A percentile compares a stretch with the other conserved stretches of the same genome.
phyloP scores from a whole-genome alignment of 2,888 invertebrate species.

The Hypselothyrea guttata region DNA sequence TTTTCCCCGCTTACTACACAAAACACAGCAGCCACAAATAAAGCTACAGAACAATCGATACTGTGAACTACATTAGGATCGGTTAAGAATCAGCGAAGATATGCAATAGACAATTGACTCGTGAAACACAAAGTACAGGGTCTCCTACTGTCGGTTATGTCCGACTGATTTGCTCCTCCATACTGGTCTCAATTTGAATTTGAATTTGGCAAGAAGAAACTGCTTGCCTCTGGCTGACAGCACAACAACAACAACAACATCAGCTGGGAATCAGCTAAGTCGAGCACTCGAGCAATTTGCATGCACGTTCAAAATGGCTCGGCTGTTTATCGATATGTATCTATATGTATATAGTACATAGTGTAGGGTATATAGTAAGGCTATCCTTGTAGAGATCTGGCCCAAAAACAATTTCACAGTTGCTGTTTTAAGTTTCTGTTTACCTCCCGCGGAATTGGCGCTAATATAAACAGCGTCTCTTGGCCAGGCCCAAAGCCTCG shows the following conservation, averaged over 20 bases:
- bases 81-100: too few species aligned
- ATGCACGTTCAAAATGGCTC: slow-evolving; percentile 26
- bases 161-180: too few species aligned
- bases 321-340: neutral
- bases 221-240: slow-evolving; percentile 36
- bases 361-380: too few species aligned
- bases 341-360: neutral
- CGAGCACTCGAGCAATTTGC: slow-evolving; percentile 31
- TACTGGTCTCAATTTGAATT: slow-evolving; percentile 63
- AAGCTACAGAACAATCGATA: too few species aligned
- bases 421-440: slow-evolving; percentile 35
- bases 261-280: slow-evolving; percentile 2
- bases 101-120: too few species aligned
- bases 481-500: slow-evolving; percentile 23
- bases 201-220: slow-evolving; percentile 21
- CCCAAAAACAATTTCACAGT: neutral
- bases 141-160: too few species aligned
- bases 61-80: too few species aligned
- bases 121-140: too few species aligned
- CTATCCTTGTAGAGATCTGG: neutral
- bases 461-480: slow-evolving; percentile 32
- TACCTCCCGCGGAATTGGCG: slow-evolving; percentile 46
- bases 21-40: too few species aligned
- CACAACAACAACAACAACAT: slow-evolving; percentile 28
- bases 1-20: too few species aligned